phyloP scores from a whole-genome alignment of 2,797 vertebrate species.

The Chloroceryle amazona region DNA sequence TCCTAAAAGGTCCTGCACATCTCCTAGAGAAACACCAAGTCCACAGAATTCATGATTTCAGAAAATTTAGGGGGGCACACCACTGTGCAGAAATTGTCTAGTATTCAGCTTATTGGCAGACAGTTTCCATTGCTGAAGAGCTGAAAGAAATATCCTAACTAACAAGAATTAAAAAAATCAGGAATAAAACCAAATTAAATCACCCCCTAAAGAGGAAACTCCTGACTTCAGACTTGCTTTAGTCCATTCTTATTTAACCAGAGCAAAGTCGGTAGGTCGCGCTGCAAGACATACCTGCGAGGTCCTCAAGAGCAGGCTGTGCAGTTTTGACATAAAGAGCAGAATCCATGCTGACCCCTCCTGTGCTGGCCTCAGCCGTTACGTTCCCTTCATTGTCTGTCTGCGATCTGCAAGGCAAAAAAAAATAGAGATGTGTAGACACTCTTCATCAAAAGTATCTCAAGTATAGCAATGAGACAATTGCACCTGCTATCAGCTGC shows the following conservation, averaged over 20 bases:
- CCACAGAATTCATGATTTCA: background rate
- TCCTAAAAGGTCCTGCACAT: background rate
- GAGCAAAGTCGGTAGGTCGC: background rate
- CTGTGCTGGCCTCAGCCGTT: slow-evolving; percentile 83
- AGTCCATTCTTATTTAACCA: background rate
- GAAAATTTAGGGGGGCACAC: background rate
- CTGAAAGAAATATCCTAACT: fast-evolving
- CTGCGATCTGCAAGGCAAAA: slow-evolving; percentile 89
- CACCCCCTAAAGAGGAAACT: background rate
- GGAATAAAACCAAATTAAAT: background rate
- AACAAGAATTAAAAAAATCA: background rate
- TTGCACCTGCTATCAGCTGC: background rate
- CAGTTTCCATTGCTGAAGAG: fast-evolving
- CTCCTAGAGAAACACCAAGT: background rate
- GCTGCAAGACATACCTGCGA: slow-evolving; percentile 84
- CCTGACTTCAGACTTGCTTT: background rate
- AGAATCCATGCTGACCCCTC: slow-evolving; percentile 85
- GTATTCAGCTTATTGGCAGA: background rate
- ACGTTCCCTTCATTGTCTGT: slow-evolving; percentile 89
- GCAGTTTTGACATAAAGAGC: slow-evolving; percentile 87
- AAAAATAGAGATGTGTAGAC: slow-evolving; percentile 1
- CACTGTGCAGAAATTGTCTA: background rate
- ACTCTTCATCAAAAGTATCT: background rate
- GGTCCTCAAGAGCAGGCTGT: slow-evolving; percentile 90
- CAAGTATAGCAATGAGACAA: background rate